These are phyloP conservation scores for Eumeta japonica DNA, from an alignment of 1,140 invertebrate genomes.

Conservation along the genomic window DNA sequence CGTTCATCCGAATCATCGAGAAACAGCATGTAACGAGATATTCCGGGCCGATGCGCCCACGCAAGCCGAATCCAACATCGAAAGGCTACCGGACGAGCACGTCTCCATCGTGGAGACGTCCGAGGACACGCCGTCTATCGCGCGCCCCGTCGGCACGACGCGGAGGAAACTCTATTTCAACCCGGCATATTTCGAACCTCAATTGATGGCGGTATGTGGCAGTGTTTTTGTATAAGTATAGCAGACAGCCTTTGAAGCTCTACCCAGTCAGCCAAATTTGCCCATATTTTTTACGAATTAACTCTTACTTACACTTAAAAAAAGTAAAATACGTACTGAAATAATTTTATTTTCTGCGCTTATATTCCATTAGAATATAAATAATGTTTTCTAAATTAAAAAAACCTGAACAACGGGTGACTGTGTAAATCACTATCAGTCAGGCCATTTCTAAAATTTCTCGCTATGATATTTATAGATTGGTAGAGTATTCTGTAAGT, in stretches of 20 bases:
- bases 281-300: slow-evolving; percentile 2
- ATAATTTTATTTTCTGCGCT: too few species aligned
- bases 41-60: slow-evolving; percentile 24
- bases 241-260: not conserved
- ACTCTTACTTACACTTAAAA: too few species aligned
- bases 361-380: too few species aligned
- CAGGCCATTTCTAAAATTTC: too few species aligned
- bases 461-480: too few species aligned
- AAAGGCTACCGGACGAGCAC: slow-evolving; percentile 77
- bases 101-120: slow-evolving; percentile 80
- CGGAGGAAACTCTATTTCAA: slow-evolving; percentile 83
- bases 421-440: too few species aligned
- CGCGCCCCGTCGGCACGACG: slow-evolving; percentile 64
- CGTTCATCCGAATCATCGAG: slow-evolving; percentile 61
- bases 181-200: slow-evolving; percentile 84
- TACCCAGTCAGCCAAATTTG: too few species aligned
- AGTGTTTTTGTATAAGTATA: slow-evolving; percentile 1
- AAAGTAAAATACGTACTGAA: too few species aligned
- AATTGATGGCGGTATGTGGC: slow-evolving; percentile 72
- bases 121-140: slow-evolving; percentile 64
- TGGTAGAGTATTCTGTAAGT: too few species aligned
- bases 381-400: too few species aligned
- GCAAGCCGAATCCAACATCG: slow-evolving; percentile 60
- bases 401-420: too few species aligned
- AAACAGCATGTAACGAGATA: slow-evolving; percentile 35